phyloP scores from a whole-genome alignment of 2,113 vertebrate species.

The Irena cyanogastra region DNA sequence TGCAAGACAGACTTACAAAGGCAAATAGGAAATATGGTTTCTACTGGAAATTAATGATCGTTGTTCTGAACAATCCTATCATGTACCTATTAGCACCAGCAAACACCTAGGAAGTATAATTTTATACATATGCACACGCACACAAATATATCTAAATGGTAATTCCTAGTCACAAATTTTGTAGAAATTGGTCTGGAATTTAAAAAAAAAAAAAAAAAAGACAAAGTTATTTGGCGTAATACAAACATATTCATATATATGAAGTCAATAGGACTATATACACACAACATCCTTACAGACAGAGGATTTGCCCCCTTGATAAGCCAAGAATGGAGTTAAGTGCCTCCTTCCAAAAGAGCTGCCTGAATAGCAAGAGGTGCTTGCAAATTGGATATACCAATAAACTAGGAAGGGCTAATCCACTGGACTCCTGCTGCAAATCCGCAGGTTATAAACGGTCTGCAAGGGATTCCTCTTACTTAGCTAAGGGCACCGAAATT shows the following conservation, averaged over 20 bases:
- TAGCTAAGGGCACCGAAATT: background rate
- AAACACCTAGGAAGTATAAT: background rate
- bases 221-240: background rate
- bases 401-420: background rate
- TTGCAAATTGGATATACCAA: background rate
- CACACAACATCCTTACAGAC: background rate
- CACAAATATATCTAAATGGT: background rate
- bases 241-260: background rate
- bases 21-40: background rate
- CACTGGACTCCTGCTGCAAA: background rate
- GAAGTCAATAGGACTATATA: background rate
- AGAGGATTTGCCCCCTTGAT: background rate
- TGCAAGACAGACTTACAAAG: background rate
- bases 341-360: background rate
- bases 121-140: accelerated
- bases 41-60: background rate
- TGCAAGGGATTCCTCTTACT: background rate
- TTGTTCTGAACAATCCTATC: background rate
- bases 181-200: background rate
- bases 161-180: background rate
- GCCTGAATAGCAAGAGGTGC: background rate
- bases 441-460: accelerated
- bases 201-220: background rate
- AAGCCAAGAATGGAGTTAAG: background rate
- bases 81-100: background rate